Conservation (phyloP, 2,113 vertebrate species). For the Brevimyrus niger region DNA sequence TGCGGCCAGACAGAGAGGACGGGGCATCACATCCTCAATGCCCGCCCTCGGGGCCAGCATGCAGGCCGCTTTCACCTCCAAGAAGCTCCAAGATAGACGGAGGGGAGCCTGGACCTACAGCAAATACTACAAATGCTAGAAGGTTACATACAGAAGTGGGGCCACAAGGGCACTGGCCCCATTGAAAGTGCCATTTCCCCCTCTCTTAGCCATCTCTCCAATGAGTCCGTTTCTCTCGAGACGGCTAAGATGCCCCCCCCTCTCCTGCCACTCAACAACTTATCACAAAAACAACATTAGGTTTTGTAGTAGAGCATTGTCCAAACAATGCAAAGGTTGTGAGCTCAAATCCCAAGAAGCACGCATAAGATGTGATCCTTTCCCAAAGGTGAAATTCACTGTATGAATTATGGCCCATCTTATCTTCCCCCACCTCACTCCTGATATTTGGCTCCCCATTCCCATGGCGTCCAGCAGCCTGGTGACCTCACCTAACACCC, state of each 20-base stretch:
- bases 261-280: neutral
- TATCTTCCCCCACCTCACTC: neutral
- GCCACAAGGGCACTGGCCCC: neutral
- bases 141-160: neutral
- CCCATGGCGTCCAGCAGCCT: neutral
- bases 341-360: neutral
- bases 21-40: neutral
- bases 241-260: too few species aligned
- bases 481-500: neutral
- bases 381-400: neutral
- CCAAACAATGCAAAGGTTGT: neutral
- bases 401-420: neutral
- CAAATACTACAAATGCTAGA: neutral
- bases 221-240: too few species aligned
- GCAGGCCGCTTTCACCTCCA: neutral
- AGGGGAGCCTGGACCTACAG: neutral
- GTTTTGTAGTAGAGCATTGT: neutral
- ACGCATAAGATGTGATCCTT: neutral
- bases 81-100: neutral
- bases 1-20: neutral
- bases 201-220: too few species aligned
- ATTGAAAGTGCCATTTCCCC: too few species aligned
- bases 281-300: neutral
- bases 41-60: neutral
- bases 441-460: neutral